Base-by-base conservation (phyloP, 2,888 invertebrate genomes). In the Nemurella pictetii region DNA sequence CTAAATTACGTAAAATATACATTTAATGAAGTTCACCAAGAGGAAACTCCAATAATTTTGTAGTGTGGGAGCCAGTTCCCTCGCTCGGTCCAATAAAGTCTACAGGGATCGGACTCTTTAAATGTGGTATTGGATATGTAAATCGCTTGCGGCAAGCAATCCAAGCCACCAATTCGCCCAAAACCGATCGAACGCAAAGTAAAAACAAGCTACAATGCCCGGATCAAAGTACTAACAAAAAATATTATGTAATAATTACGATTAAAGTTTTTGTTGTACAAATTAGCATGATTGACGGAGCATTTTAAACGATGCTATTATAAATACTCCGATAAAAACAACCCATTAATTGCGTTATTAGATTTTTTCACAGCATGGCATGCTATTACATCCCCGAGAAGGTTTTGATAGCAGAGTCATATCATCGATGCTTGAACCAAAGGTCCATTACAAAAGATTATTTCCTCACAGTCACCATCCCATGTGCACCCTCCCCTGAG, bases 401-500 rank as follows among this genome's bases (percentile, higher is more conserved):
- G 20, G 55, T 55, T 55, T 55, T 55, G 55, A 55, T 55, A 55
- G 55, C 55, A 20, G 20, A 12, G 55, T 20, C 55, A 55, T 55
- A 55, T 55, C 9, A 55, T 55, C 55, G 9, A 55, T 55, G 55
- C 55, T 55, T 55, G 55, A 55, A 55, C 55, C 55, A 55, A 20
- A 55, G 55, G 55, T 75, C 75, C 75, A 75, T 75, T 75, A 75
- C 75, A 28, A 28, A 7, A 75, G 75, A 75, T 75, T 26, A 75
- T 75, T 75, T 75, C 28, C 75, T 28, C 12, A 25, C n/a, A 9
- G 25, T 26, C 28, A 7, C 75, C n/a, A 20, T 28, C 75, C 75
- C 75, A 2, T 9, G 27, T 12, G 27, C 73, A 26, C 78, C 26
- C 55, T n/a, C 83, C 83, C 73, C 74, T 77, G 72, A 73, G 75